These are phyloP conservation scores for Otus sunia DNA, from an alignment of 2,113 vertebrate species.

Conservation along the genomic window DNA sequence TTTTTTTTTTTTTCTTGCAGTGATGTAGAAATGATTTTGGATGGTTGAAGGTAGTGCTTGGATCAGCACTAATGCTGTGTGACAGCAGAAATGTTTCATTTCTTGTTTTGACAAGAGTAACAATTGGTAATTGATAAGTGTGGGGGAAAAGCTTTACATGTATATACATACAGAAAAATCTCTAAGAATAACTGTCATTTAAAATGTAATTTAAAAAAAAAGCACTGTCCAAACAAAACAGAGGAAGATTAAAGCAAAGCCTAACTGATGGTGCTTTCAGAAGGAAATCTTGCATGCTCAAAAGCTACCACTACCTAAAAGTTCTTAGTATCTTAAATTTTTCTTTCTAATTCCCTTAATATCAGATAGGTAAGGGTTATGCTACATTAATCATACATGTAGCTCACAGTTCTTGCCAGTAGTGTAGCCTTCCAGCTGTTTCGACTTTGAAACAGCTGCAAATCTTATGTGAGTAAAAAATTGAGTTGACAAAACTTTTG, in stretches of 20 bases:
- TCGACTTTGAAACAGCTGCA: not conserved
- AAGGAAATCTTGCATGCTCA: not conserved
- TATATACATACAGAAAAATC: not conserved
- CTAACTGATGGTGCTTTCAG: not conserved
- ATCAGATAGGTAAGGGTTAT: not conserved
- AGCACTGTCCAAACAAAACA: not conserved
- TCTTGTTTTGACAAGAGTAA: slow-evolving; percentile 33
- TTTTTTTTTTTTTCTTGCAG: not conserved
- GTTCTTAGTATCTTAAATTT: not conserved
- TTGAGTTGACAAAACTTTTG: not conserved
- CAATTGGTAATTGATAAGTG: not conserved
- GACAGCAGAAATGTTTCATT: slow-evolving; percentile 1
- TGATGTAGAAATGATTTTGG: not conserved
- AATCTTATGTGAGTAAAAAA: not conserved
- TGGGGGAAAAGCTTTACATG: not conserved
- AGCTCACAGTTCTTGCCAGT: not conserved
- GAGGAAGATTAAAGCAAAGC: slow-evolving; percentile 5
- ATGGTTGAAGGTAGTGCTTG: not conserved
- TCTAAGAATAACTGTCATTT: not conserved
- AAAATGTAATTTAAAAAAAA: not conserved
- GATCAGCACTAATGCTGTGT: slow-evolving; percentile 2
- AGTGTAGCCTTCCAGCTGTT: slow-evolving; percentile 23
- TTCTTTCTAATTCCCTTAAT: not conserved
- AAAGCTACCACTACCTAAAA: not conserved
- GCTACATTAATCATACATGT: not conserved